Conservation (phyloP, 2,888 invertebrate species). For the Exocentrus adspersus region DNA sequence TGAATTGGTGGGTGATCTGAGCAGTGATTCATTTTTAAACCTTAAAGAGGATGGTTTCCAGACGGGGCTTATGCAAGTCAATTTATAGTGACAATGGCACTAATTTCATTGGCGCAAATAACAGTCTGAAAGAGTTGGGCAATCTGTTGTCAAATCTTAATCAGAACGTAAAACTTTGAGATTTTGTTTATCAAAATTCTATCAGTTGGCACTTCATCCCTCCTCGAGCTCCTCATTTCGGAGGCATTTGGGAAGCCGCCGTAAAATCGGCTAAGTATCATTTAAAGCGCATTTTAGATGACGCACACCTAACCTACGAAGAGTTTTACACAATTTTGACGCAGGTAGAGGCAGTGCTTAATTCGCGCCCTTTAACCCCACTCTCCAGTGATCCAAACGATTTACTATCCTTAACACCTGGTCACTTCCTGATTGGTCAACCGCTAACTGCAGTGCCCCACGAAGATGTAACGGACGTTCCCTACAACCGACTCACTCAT, state of each 20-base stretch:
- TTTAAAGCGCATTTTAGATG: conserved; percentile 43
- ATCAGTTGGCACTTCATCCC: conserved; percentile 46
- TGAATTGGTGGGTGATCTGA: conserved; percentile 49
- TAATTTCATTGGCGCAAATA: conserved; percentile 1
- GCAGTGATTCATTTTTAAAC: conserved; percentile 33
- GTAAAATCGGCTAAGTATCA: conserved; percentile 51
- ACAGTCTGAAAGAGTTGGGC: not conserved
- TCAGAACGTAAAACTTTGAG: not conserved
- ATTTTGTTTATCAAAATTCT: not conserved
- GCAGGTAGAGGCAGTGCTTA: conserved; percentile 51
- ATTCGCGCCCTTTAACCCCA: conserved; percentile 50
- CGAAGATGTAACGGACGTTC: conserved; percentile 32
- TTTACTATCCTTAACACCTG: conserved; percentile 44
- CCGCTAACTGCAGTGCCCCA: conserved; percentile 40
- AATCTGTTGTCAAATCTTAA: not conserved
- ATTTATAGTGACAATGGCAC: conserved; percentile 21
- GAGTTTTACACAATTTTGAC: conserved; percentile 49
- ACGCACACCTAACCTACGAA: too few species aligned
- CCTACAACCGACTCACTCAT: conserved; percentile 31
- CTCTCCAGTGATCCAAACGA: conserved; percentile 49
- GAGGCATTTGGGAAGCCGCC: conserved; percentile 54
- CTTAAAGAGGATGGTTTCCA: conserved; percentile 33
- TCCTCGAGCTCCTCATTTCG: conserved; percentile 48
- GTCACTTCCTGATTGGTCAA: conserved; percentile 48
- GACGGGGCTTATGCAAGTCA: conserved; percentile 26